Percentiles rank a stretch among this genome's conserved stretches.
Conservation (phyloP, 2,113 vertebrate species). For the Poeciliopsis prolifica region DNA sequence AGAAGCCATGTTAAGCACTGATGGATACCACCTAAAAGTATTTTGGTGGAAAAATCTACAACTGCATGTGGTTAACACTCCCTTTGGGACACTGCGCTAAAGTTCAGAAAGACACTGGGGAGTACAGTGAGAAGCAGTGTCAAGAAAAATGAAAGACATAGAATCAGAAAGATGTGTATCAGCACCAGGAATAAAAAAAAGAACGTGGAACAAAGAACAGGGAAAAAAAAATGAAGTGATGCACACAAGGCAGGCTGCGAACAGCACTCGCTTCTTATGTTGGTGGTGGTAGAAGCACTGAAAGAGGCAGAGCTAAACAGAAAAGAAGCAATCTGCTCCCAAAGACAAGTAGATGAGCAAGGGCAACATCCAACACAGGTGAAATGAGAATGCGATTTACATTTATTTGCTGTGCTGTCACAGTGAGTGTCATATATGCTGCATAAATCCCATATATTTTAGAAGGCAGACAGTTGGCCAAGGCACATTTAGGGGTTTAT, state of each 20-base stretch:
- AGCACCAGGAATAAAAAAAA: background rate
- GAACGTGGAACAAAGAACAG: background rate
- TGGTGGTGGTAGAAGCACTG: conserved; percentile 26
- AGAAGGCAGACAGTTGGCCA: conserved; percentile 43
- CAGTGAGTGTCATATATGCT: conserved; percentile 1
- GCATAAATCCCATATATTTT: conserved; percentile 34
- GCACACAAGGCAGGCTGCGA: conserved; percentile 10
- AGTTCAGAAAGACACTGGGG: conserved; percentile 21
- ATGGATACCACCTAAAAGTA: background rate
- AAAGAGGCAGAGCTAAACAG: conserved; percentile 23
- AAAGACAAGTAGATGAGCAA: conserved; percentile 29
- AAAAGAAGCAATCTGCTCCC: conserved; percentile 22
- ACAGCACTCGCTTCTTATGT: conserved; percentile 11
- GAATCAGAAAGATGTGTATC: conserved; percentile 1
- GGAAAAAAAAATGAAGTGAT: conserved; percentile 2
- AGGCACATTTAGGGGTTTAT: conserved; percentile 16
- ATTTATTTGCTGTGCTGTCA: conserved; percentile 39
- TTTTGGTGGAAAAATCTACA: conserved; percentile 9
- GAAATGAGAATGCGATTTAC: conserved; percentile 34
- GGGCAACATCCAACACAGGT: conserved; percentile 27
- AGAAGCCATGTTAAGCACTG: conserved; percentile 14
- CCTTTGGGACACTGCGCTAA: conserved; percentile 35
- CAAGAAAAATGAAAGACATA: conserved; percentile 18
- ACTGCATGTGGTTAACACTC: conserved; percentile 27
- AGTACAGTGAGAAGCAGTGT: conserved; percentile 1